phyloP scores from a whole-genome alignment of 2,797 vertebrate genomes.

The Carcharodon carcharias region DNA sequence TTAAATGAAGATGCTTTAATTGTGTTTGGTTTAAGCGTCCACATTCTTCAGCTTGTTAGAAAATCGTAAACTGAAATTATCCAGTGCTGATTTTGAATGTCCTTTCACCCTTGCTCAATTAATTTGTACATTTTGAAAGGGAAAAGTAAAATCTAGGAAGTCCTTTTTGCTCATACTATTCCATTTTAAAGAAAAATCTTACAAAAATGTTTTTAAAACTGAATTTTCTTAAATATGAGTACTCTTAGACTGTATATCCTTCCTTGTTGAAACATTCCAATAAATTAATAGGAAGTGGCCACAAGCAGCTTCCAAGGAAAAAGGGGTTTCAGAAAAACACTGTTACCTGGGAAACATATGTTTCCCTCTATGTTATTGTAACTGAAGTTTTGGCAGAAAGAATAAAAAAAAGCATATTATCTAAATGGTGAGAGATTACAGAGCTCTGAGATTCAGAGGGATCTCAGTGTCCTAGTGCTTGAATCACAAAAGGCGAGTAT shows the following conservation, averaged over 20 bases:
- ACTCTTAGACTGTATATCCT: neutral
- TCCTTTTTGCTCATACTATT: neutral
- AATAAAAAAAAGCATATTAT: no score
- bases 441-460: no score
- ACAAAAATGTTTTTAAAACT: neutral
- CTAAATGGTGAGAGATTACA: no score
- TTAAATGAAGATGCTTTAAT: neutral
- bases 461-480: no score
- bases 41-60: neutral
- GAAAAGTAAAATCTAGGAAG: neutral
- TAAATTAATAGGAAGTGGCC: neutral
- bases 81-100: neutral
- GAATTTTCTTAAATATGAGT: neutral
- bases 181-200: neutral
- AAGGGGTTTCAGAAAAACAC: neutral
- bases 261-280: neutral
- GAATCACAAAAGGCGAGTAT: no score
- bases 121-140: neutral
- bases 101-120: neutral
- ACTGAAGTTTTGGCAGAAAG: no score
- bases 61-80: neutral
- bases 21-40: neutral
- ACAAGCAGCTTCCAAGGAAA: neutral
- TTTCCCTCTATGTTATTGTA: neutral
- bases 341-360: neutral